Evolutionary conservation across 1,140 invertebrate genomes (phyloP).

Genomic region (Hermatobates lingyangjiaoensis): DNA sequence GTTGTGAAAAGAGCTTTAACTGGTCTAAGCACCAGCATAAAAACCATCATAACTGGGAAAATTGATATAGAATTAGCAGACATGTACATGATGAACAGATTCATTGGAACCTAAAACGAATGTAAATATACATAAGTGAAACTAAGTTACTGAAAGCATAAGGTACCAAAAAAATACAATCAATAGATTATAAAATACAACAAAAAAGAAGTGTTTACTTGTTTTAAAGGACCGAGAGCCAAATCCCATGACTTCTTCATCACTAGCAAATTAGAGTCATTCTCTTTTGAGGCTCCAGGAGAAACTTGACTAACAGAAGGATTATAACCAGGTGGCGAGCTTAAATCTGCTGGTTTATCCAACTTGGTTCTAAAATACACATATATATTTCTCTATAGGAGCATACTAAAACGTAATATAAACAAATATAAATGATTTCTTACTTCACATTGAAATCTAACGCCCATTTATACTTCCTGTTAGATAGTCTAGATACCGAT

Average conservation of each 20-base stretch:
- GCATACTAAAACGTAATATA: conserved; percentile 4
- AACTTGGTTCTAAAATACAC: conserved; percentile 24
- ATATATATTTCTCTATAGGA: background rate
- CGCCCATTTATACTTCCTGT: conserved; percentile 28
- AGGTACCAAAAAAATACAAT: background rate
- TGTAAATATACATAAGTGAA: background rate
- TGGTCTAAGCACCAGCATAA: conserved; percentile 90
- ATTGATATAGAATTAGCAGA: conserved; percentile 97
- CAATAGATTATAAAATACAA: background rate
- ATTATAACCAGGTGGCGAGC: conserved; percentile 68
- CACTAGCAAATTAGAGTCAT: conserved; percentile 61
- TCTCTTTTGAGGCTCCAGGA: conserved; percentile 51
- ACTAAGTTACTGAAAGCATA: background rate
- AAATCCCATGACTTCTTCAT: conserved; percentile 97
- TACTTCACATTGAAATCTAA: conserved; percentile 29
- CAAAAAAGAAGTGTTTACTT: conserved; percentile 26
- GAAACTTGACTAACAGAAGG: conserved; percentile 45
- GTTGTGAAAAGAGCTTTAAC: conserved; percentile 86
- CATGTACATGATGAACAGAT: conserved; percentile 99
- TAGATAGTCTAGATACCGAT: conserved; percentile 8
- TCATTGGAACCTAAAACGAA: conserved; percentile 71
- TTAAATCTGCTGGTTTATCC: conserved; percentile 27
- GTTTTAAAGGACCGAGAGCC: conserved; percentile 82
- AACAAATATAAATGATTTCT: conserved; percentile 1
- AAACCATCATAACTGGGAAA: conserved; percentile 99